Conservation (phyloP, 2,113 vertebrate species). For the Protobothrops mucrosquamatus region DNA sequence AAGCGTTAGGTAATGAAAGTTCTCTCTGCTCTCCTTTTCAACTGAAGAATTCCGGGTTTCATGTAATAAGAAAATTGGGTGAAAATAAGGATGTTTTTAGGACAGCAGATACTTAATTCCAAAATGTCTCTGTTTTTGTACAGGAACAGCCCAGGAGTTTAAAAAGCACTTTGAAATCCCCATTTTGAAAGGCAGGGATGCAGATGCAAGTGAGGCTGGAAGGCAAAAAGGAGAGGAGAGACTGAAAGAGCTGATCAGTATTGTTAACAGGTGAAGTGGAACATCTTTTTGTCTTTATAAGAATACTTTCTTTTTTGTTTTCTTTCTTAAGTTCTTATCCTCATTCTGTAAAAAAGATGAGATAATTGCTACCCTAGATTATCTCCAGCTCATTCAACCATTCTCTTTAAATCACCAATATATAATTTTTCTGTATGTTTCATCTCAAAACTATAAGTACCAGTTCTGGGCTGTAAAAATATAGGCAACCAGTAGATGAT, state of each 20-base stretch:
- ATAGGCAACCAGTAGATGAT: not conserved
- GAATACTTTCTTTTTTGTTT: not conserved
- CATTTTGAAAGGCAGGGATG: constrained; percentile 92
- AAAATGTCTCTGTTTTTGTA: constrained; percentile 21
- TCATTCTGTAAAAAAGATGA: not conserved
- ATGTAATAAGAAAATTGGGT: not conserved
- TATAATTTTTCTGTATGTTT: not conserved
- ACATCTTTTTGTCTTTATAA: not conserved
- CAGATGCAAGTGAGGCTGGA: constrained; percentile 84
- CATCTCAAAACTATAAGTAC: not conserved
- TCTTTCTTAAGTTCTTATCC: no score
- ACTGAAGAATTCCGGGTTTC: not conserved
- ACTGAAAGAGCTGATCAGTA: constrained; percentile 87
- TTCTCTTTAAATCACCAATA: not conserved
- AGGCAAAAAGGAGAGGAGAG: constrained; percentile 85
- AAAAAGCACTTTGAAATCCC: constrained; percentile 95
- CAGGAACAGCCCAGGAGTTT: constrained; percentile 94
- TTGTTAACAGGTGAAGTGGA: constrained; percentile 86
- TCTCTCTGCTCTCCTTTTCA: not conserved
- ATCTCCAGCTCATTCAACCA: not conserved
- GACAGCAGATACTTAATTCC: not conserved
- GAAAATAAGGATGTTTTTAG: not conserved
- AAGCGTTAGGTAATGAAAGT: not conserved
- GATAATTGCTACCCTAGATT: not conserved
- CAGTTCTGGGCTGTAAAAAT: not conserved